Evolutionary conservation across 2,797 vertebrate species (phyloP).

Genomic region (Chiloscyllium punctatum): DNA sequence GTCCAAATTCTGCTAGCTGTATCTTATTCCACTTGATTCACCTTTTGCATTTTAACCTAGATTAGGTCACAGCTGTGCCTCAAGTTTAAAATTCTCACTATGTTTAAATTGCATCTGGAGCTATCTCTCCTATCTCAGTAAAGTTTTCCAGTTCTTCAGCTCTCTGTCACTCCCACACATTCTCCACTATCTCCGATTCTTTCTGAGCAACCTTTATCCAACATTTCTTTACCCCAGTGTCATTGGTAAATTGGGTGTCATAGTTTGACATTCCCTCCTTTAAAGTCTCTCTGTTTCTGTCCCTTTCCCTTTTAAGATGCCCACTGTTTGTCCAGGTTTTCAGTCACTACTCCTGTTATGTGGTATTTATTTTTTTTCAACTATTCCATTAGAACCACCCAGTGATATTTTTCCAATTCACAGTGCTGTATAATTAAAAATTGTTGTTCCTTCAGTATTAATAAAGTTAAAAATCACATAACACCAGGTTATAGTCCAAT

Average conservation of each 20-base stretch:
- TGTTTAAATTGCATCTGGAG: background rate
- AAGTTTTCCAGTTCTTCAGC: background rate
- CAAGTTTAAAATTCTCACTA: background rate
- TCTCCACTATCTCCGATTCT: background rate
- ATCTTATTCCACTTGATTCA: background rate
- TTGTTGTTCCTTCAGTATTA: background rate
- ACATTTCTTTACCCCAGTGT: background rate
- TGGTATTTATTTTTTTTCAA: background rate
- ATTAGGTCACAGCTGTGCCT: background rate
- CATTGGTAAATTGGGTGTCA: background rate
- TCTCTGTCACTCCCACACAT: background rate
- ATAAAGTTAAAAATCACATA: background rate
- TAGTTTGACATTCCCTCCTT: background rate
- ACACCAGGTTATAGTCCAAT: no score
- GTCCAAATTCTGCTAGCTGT: background rate
- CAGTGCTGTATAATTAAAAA: background rate
- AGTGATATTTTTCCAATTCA: background rate
- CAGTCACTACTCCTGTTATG: background rate
- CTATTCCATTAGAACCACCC: background rate
- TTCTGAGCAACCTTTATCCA: background rate
- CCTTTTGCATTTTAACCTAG: background rate
- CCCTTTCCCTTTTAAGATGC: background rate
- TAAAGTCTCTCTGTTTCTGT: background rate
- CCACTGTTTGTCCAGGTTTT: background rate
- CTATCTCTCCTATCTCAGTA: background rate